These are phyloP conservation scores for Nylanderia fulva DNA, from an alignment of 1,140 invertebrate species.

Conservation along the genomic window DNA sequence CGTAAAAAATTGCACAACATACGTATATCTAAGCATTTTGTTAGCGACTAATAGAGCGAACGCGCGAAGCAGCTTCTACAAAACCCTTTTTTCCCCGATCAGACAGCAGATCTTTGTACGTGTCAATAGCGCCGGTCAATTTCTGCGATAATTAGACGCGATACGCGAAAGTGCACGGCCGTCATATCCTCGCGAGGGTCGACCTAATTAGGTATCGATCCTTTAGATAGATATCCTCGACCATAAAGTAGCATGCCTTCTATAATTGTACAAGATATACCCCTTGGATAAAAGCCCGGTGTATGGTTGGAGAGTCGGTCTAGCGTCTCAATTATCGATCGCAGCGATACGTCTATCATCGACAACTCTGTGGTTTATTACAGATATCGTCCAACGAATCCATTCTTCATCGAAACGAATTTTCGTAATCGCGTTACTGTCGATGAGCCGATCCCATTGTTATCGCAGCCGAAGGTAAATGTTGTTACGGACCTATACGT, in stretches of 20 bases:
- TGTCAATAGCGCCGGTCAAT: conserved; percentile 68
- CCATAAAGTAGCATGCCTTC: conserved; percentile 62
- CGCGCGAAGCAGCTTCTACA: neutral
- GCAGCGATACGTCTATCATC: conserved; percentile 48
- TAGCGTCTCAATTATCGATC: conserved; percentile 72
- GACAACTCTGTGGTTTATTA: conserved; percentile 37
- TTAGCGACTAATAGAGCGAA: neutral
- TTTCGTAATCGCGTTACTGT: conserved; percentile 16
- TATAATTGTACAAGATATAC: conserved; percentile 69
- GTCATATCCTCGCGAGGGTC: conserved; percentile 61
- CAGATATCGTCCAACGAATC: conserved; percentile 2
- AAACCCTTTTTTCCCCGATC: conserved; percentile 29
- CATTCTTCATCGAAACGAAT: conserved; percentile 5
- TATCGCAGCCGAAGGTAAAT: neutral
- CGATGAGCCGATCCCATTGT: neutral
- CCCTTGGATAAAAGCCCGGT: conserved; percentile 59
- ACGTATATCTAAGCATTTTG: too few species aligned
- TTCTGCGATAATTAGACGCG: conserved; percentile 69
- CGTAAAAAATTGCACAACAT: too few species aligned
- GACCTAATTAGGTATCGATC: conserved; percentile 73
- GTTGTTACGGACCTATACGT: neutral
- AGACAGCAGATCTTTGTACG: conserved; percentile 44
- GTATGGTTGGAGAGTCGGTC: neutral
- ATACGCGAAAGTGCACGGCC: conserved; percentile 58
- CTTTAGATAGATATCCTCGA: conserved; percentile 64